Percentiles rank a stretch among this genome's conserved stretches.
phyloP scores from a whole-genome alignment of 2,113 vertebrate genomes.

The Protobothrops flavoviridis region DNA sequence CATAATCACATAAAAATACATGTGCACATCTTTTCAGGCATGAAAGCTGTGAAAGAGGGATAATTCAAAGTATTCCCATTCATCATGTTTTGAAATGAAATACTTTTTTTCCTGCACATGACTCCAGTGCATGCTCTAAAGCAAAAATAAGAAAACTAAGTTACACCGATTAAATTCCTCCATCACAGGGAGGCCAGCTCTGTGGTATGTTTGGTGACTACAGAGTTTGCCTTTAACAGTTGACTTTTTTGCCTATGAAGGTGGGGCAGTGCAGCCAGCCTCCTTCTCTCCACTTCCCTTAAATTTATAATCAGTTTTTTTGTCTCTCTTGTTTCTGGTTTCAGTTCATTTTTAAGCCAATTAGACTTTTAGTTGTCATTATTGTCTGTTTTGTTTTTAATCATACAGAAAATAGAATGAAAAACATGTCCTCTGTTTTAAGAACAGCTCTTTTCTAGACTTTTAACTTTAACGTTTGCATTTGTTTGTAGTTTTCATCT shows the following conservation, averaged over 20 bases:
- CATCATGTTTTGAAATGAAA: not conserved
- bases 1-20: not conserved
- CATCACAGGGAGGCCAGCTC: not conserved
- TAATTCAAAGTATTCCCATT: not conserved
- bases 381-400: not conserved
- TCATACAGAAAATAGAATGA: not conserved
- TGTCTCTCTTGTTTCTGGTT: not conserved
- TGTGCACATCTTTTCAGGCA: not conserved
- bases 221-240: conserved; percentile 61
- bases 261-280: not conserved
- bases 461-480: not conserved
- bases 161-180: not conserved
- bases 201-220: conserved; percentile 37
- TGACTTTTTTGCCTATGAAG: conserved; percentile 55
- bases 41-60: not conserved
- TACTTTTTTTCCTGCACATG: not conserved
- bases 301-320: not conserved
- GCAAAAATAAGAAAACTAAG: not conserved
- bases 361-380: not conserved
- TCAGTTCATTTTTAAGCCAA: not conserved
- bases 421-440: not conserved
- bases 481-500: not conserved
- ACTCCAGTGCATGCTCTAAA: not conserved
- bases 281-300: not conserved
- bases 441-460: not conserved